Base-by-base conservation (phyloP, 2,113 vertebrate genomes). In the Hippocampus abdominalis region DNA sequence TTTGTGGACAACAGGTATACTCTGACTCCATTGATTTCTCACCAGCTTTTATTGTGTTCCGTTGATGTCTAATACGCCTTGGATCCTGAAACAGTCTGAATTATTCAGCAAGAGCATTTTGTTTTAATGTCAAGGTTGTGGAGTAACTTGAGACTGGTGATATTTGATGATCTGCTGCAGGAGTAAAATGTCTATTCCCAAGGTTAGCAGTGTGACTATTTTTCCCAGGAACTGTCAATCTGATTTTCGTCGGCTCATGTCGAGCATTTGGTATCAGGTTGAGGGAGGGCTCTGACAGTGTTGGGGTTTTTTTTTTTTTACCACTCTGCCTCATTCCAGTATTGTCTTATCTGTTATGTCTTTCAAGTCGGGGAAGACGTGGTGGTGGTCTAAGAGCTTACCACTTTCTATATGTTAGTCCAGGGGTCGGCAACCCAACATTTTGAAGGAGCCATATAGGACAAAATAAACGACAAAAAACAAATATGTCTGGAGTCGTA, bases 61-160 rank as follows among this genome's bases (percentile, higher is more conserved):
- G 81, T 88, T 74, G 83, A 87, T 27, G 69, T 78, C 85, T 89
- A 89, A 87, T 87, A 84, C 79, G 84, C 80, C 80, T 75, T 76
- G 85, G 81, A 89, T 90, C 86, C 89, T 87, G 81, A 86, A 78
- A 51, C 81, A 67, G 71, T 70, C 87, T 92, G 86, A 90, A 92
- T 92, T 88, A 92, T 92, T 92, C 85, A 92, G 81, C 76, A 81
- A 73, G 67, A 85, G 86, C 81, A 85, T 85, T 92, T 91, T 88
- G 91, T 91, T 89, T 88, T 89, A 81, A 83, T 90, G 88, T 91
- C 89, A 86, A 71, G 72, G 84, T 83, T 64, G 68, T 48, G 83
- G 75, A 77, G 87, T 90, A 88, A 89, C 86, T 86, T 76, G 84
- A 85, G 85, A 91, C 87, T 77, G 66, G 53, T 68, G 84, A 87